Base-by-base conservation (phyloP, 2,797 vertebrate species). In the Tamandua tetradactyla region DNA sequence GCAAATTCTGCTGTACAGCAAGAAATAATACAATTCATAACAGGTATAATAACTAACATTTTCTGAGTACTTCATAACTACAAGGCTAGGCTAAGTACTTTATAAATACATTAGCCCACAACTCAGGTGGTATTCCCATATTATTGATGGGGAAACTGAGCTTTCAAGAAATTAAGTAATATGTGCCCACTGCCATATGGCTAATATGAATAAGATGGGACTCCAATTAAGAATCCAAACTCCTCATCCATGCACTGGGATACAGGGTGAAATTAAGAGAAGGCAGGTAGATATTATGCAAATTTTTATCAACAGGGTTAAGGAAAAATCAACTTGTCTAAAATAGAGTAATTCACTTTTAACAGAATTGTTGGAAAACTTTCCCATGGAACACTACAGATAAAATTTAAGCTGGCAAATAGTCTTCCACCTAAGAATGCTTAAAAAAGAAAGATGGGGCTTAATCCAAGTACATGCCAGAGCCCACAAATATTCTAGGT, bases 351-450 rank as follows among this genome's bases (percentile, higher is more conserved):
- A 84, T 47, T 79, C 9, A 14, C 78, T 92, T 80, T 87, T 59
- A 90, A 62, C 47, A 66, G 13, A 92, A 94, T 17, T 22, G 15
- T 87, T 87, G 40, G 83, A 25, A 30, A 80, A n/a, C 71, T 81
- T 91, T 81, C 74, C 74, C 47, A 75, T 6, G 8, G 44, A 81
- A 76, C 7, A 61, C 20, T 78, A 68, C 3, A 64, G 40, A 52
- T 84, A 91, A 81, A 42, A 95, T 76, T 76, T 47, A 87, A 93
- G 83, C 15, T 17, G 68, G 64, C 32, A 93, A 84, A 72, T 62
- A 52, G 22, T n/a, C 55, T 49, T n/a, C 76, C 37, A 81, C 47
- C 20, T 80, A 84, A 81, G 44, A 96, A 89, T 10, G 35, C 57
- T 62, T 69, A 52, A 91, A 68, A 84, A 86, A 75, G 52, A 92